Conservation (phyloP, 2,797 vertebrate species). For the Enteromius fasciolatus region DNA sequence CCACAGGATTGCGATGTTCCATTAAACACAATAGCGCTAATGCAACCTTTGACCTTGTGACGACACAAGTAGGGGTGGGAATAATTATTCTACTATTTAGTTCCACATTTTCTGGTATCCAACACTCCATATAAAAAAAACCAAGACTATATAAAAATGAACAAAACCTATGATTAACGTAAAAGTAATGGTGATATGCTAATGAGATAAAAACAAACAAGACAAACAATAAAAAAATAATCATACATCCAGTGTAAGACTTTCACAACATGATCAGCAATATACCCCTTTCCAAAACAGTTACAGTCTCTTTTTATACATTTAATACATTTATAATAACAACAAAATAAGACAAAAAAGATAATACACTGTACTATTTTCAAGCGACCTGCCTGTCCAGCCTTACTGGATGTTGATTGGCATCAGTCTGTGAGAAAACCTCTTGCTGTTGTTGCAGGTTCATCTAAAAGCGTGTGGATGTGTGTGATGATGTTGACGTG, state of each 20-base stretch:
- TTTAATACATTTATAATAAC: constrained; percentile 81
- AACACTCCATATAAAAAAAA: constrained; percentile 68
- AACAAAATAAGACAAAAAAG: constrained; percentile 62
- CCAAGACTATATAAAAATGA: constrained; percentile 61
- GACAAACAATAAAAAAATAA: constrained; percentile 54
- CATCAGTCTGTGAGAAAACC: constrained; percentile 63
- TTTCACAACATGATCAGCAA: constrained; percentile 79
- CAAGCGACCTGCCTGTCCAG: constrained; percentile 67
- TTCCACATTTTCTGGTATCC: constrained; percentile 64
- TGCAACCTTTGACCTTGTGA: constrained; percentile 69
- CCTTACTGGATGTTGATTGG: constrained; percentile 63
- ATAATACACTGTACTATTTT: constrained; percentile 74
- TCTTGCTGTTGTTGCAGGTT: constrained; percentile 69
- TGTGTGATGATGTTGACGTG: constrained; percentile 64
- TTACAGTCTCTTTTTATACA: constrained; percentile 73
- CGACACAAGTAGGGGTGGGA: constrained; percentile 63
- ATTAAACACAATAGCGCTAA: constrained; percentile 17
- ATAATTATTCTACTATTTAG: constrained; percentile 55
- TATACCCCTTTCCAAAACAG: constrained; percentile 70
- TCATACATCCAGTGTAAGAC: constrained; percentile 84
- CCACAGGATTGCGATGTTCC: constrained; percentile 11
- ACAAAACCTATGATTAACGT: constrained; percentile 47
- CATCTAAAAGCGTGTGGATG: constrained; percentile 63
- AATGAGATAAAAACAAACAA: constrained; percentile 55
- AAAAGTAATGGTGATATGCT: constrained; percentile 61